Evolutionary conservation across 2,888 invertebrate genomes (phyloP).

Genomic region (Harmothoe impar): DNA sequence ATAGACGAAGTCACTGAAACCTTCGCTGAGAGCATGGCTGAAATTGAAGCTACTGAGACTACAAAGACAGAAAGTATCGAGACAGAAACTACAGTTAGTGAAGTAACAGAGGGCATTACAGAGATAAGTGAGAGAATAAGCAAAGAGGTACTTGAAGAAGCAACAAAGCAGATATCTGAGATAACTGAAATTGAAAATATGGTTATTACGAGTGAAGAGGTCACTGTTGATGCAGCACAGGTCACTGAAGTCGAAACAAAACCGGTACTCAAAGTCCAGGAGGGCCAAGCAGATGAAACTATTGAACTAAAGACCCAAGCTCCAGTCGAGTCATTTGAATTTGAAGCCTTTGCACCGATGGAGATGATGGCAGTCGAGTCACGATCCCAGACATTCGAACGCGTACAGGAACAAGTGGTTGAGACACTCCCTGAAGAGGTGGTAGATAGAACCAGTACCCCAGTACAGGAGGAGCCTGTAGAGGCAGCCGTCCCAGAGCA

Average conservation of each 20-base stretch:
- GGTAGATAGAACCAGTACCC: constrained; percentile 57
- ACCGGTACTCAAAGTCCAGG: background rate
- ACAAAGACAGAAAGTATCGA: background rate
- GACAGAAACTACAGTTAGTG: background rate
- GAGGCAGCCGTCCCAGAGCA: constrained; percentile 69
- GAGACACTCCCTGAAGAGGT: constrained; percentile 29
- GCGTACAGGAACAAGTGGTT: constrained; percentile 9
- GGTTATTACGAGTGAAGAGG: background rate
- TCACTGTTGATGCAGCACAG: constrained; percentile 24
- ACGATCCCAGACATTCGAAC: background rate
- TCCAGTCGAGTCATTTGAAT: background rate
- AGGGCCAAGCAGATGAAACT: background rate
- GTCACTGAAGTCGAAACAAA: background rate
- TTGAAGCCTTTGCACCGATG: background rate
- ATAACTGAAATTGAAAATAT: background rate
- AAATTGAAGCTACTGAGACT: background rate
- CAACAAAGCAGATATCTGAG: background rate
- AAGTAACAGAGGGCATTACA: background rate
- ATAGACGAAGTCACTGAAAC: constrained; percentile 12
- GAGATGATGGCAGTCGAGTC: background rate
- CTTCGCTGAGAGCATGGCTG: background rate
- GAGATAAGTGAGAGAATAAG: background rate
- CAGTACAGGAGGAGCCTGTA: constrained; percentile 69
- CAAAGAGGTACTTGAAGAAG: constrained; percentile 16
- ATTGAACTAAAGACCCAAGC: background rate